These are phyloP conservation scores for Liasis olivaceus DNA, from an alignment of 2,797 vertebrate genomes.

Conservation along the genomic window DNA sequence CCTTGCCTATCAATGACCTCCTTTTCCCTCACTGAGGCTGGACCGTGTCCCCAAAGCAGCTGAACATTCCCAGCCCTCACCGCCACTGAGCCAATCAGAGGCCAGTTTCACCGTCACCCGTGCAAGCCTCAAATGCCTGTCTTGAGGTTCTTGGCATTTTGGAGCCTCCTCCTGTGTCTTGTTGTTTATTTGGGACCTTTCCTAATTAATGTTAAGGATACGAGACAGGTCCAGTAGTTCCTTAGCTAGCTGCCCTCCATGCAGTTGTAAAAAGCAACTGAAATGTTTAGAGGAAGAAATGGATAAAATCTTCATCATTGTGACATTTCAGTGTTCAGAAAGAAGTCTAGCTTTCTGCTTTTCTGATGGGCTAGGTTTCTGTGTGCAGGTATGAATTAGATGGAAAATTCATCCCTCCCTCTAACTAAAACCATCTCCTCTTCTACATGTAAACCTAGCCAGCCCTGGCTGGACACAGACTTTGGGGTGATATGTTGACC, in stretches of 20 bases:
- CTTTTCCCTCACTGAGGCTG: neutral
- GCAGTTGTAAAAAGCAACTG: neutral
- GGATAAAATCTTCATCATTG: neutral
- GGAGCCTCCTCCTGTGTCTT: no score
- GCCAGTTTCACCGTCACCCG: neutral
- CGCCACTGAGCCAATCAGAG: neutral
- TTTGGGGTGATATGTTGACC: no score
- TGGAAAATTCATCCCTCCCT: neutral
- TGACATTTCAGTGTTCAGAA: neutral
- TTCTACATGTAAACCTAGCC: no score
- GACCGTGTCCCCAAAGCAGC: neutral
- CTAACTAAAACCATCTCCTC: no score
- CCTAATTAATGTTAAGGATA: constrained; percentile 2
- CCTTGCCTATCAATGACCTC: neutral
- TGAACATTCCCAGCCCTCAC: neutral
- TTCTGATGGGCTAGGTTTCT: neutral
- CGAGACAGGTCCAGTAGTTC: neutral
- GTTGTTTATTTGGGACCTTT: neutral
- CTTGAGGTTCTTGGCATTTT: neutral
- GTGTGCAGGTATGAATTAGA: neutral
- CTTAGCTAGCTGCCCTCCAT: neutral
- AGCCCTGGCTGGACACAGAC: no score
- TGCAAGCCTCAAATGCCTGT: neutral
- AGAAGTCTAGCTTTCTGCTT: neutral
- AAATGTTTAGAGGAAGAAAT: neutral